A percentile compares a stretch with the other conserved stretches of the same genome.
phyloP scores from a whole-genome alignment of 2,113 vertebrate species.

The Mesocricetus auratus region DNA sequence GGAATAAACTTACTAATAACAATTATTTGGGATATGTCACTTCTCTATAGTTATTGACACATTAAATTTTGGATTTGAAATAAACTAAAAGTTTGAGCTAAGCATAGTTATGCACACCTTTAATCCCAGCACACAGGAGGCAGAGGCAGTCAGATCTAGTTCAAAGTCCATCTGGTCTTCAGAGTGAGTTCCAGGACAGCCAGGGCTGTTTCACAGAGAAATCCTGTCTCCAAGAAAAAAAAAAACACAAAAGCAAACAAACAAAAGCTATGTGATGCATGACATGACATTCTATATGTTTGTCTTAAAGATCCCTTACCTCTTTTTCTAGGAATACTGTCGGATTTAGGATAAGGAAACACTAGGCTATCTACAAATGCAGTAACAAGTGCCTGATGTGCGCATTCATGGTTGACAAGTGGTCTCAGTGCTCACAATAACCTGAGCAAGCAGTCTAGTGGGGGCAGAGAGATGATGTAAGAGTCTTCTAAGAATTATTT shows the following conservation, averaged over 20 bases:
- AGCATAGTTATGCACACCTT: neutral
- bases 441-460: neutral
- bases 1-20: neutral
- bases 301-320: neutral
- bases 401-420: neutral
- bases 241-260: too few species aligned
- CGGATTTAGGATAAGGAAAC: neutral
- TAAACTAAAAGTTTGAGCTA: neutral
- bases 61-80: conserved; percentile 41
- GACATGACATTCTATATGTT: neutral
- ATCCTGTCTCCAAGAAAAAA: neutral
- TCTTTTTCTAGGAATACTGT: neutral
- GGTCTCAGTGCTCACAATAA: neutral
- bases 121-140: neutral
- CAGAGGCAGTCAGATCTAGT: neutral
- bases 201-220: neutral
- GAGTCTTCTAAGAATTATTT: neutral
- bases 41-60: neutral
- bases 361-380: neutral
- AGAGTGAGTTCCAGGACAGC: neutral
- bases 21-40: neutral
- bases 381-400: neutral
- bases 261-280: neutral
- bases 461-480: neutral
- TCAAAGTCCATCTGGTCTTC: neutral